Percentiles rank a stretch among this genome's conserved stretches.
Evolutionary conservation across 2,797 vertebrate genomes (phyloP).

Genomic region (Salarias fasciatus): DNA sequence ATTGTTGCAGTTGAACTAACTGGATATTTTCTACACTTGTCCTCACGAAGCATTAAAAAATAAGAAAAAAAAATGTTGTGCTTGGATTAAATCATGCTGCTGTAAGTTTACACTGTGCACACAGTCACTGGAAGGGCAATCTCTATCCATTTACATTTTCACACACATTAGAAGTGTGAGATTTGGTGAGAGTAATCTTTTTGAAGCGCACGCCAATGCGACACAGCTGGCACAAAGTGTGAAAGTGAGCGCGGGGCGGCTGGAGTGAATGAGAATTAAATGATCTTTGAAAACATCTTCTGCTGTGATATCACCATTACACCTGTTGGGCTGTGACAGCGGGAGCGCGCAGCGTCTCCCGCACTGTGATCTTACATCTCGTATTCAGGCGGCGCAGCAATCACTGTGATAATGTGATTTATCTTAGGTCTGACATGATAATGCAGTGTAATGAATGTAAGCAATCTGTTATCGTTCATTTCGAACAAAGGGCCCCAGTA

Average conservation of each 20-base stretch:
- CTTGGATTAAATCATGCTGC: no score
- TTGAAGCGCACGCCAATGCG: constrained; percentile 36
- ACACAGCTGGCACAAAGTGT: constrained; percentile 48
- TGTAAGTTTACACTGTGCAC: no score
- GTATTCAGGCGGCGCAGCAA: constrained; percentile 19
- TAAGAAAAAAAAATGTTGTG: no score
- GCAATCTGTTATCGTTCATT: constrained; percentile 29
- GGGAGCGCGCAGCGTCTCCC: constrained; percentile 13
- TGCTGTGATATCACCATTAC: constrained; percentile 50
- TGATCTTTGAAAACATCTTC: constrained; percentile 53
- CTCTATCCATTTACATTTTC: constrained; percentile 28
- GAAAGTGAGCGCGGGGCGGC: constrained; percentile 28
- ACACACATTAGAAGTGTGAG: constrained; percentile 18
- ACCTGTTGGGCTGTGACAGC: constrained; percentile 59
- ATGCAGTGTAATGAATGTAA: constrained; percentile 23
- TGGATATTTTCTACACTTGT: no score
- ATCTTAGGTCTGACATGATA: constrained; percentile 27
- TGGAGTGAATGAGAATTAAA: constrained; percentile 51
- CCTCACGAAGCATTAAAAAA: no score
- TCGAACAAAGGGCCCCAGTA: constrained; percentile 29
- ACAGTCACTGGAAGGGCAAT: no score
- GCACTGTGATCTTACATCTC: constrained; percentile 31
- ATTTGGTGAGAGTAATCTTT: constrained; percentile 26
- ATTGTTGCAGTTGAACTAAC: no score
- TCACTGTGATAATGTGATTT: constrained; percentile 44